These are phyloP conservation scores for Oeneis ivallda DNA, from an alignment of 2,888 invertebrate genomes.

Conservation along the genomic window DNA sequence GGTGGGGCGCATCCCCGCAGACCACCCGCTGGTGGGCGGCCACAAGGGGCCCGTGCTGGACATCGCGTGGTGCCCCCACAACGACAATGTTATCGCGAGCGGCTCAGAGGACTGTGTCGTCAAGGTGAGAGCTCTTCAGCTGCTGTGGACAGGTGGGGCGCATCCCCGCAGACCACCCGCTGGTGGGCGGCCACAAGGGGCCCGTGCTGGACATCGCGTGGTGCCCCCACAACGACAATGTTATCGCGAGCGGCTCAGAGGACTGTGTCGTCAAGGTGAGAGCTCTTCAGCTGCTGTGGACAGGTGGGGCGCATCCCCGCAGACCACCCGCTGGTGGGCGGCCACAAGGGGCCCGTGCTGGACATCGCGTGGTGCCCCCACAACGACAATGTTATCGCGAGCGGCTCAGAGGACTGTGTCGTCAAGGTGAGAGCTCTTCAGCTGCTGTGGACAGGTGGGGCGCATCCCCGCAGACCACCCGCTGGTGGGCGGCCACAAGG, in stretches of 20 bases:
- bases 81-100: conserved; percentile 98
- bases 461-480: conserved; percentile 97
- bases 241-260: conserved; percentile 98
- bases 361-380: conserved; percentile 99
- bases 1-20: conserved; percentile 96
- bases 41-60: conserved; percentile 98
- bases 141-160: conserved; percentile 62
- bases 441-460: background rate
- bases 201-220: conserved; percentile 98
- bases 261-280: conserved; percentile 95
- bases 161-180: conserved; percentile 95
- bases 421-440: conserved; percentile 84
- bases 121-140: conserved; percentile 77
- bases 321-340: conserved; percentile 96
- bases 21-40: conserved; percentile 96
- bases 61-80: conserved; percentile 99
- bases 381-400: conserved; percentile 98
- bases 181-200: conserved; percentile 98
- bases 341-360: conserved; percentile 97
- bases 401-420: conserved; percentile 97
- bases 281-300: background rate
- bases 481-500: conserved; percentile 97
- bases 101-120: conserved; percentile 98
- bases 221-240: conserved; percentile 99
- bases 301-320: conserved; percentile 94